phyloP scores from a whole-genome alignment of 2,113 vertebrate genomes.

The Dasyornis broadbenti region DNA sequence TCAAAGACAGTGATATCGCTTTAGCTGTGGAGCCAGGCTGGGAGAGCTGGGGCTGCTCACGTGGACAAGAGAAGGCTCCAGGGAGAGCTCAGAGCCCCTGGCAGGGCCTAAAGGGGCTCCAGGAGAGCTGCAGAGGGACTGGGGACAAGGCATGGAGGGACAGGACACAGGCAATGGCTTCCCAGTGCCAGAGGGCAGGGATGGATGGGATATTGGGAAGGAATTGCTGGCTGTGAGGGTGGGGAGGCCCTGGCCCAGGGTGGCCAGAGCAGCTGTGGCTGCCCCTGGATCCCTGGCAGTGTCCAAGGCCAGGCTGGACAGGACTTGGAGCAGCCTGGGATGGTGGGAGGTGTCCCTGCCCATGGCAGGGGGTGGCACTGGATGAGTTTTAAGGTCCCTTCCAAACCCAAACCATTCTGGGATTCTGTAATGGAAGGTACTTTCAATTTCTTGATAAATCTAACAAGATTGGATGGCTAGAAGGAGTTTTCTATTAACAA shows the following conservation, averaged over 20 bases:
- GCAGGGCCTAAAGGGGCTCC: neutral
- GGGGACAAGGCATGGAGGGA: neutral
- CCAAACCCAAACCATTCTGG: neutral
- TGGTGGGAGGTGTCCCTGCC: neutral
- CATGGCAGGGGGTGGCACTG: fast-evolving
- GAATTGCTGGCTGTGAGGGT: neutral
- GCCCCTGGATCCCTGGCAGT: neutral
- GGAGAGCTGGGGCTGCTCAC: fast-evolving
- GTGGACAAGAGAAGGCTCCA: neutral
- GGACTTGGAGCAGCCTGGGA: fast-evolving
- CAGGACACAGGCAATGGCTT: neutral
- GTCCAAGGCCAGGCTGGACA: fast-evolving
- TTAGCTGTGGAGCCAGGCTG: neutral
- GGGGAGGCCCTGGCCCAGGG: neutral
- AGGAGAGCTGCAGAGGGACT: neutral
- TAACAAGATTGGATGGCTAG: neutral
- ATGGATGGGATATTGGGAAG: fast-evolving
- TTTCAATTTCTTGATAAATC: neutral
- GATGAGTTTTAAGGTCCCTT: fast-evolving
- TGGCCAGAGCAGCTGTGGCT: neutral
- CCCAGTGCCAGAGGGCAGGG: neutral
- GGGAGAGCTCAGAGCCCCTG: neutral
- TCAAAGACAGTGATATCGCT: neutral
- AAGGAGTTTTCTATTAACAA: neutral
- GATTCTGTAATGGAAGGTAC: neutral